A percentile compares a stretch with the other conserved stretches of the same genome.
Conservation (phyloP, 2,797 vertebrate species). For the Crenichthys baileyi region DNA sequence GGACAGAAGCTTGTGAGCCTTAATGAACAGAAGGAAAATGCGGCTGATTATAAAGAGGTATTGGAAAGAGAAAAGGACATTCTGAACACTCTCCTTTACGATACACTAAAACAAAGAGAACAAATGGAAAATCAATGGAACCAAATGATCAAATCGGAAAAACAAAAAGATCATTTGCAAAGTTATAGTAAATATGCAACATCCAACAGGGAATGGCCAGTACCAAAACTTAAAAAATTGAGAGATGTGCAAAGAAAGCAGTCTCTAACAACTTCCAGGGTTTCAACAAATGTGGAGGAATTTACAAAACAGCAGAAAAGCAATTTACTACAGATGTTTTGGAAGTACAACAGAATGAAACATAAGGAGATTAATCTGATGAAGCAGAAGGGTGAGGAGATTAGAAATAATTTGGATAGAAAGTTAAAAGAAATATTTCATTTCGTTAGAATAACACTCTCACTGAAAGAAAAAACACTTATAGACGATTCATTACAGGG, state of each 20-base stretch:
- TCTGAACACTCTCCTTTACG: no score
- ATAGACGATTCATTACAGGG: conserved; percentile 25
- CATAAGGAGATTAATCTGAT: conserved; percentile 60
- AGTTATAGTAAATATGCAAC: neutral
- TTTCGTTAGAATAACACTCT: conserved; percentile 40
- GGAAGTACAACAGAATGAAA: conserved; percentile 56
- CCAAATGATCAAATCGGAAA: no score
- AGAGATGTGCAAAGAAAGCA: neutral
- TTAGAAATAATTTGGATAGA: conserved; percentile 58
- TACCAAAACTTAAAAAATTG: neutral
- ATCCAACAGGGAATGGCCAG: neutral
- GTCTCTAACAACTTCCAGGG: fast-evolving
- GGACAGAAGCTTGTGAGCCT: no score
- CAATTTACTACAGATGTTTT: conserved; percentile 47
- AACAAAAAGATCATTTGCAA: neutral
- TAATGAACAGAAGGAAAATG: no score
- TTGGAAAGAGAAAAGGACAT: no score
- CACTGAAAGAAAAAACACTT: conserved; percentile 44
- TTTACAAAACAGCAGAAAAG: conserved; percentile 4
- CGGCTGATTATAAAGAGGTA: no score
- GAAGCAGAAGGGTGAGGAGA: conserved; percentile 49
- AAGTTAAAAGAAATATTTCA: conserved; percentile 44
- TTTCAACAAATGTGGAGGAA: neutral
- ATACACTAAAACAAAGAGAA: no score
- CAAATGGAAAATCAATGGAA: no score